phyloP scores from a whole-genome alignment of 2,888 invertebrate species.

The Drosophila paramelanica region DNA sequence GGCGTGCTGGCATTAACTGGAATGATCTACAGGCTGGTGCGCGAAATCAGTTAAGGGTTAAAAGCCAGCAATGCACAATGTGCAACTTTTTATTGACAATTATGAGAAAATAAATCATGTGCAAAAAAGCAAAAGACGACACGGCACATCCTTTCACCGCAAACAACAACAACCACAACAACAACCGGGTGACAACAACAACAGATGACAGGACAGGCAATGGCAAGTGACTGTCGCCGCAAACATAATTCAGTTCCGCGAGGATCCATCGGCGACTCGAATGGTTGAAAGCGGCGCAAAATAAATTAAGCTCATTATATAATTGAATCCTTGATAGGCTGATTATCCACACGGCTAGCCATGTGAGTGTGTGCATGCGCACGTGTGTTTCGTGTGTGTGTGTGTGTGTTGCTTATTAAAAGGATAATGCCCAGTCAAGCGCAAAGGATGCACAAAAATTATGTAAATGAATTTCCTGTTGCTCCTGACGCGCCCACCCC shows the following conservation, averaged over 20 bases:
- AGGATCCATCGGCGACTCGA: constrained; percentile 47
- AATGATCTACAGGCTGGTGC: constrained; percentile 22
- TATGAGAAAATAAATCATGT: constrained; percentile 59
- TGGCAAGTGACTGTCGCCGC: constrained; percentile 49
- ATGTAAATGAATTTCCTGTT: constrained; percentile 79
- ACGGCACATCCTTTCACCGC: constrained; percentile 53
- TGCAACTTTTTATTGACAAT: constrained; percentile 60
- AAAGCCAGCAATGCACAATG: constrained; percentile 53
- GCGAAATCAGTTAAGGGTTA: constrained; percentile 36
- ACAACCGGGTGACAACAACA: constrained; percentile 17
- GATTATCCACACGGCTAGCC: constrained; percentile 77
- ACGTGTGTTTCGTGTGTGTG: constrained; percentile 7
- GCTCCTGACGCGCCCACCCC: constrained; percentile 34
- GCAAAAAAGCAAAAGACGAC: constrained; percentile 46
- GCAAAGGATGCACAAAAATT: constrained; percentile 79
- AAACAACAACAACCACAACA: constrained; percentile 21
- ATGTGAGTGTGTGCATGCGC: background rate
- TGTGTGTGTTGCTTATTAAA: constrained; percentile 63
- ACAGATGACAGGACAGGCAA: constrained; percentile 25
- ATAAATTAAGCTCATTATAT: constrained; percentile 81
- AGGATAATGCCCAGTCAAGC: constrained; percentile 77
- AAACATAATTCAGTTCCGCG: constrained; percentile 56
- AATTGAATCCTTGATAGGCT: constrained; percentile 81
- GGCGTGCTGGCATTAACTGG: constrained; percentile 19
- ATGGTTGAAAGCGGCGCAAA: constrained; percentile 65